A percentile compares a stretch with the other conserved stretches of the same genome.
These are phyloP conservation scores for Pomatorhinus ruficollis DNA, from an alignment of 2,113 vertebrate species.

Conservation along the genomic window DNA sequence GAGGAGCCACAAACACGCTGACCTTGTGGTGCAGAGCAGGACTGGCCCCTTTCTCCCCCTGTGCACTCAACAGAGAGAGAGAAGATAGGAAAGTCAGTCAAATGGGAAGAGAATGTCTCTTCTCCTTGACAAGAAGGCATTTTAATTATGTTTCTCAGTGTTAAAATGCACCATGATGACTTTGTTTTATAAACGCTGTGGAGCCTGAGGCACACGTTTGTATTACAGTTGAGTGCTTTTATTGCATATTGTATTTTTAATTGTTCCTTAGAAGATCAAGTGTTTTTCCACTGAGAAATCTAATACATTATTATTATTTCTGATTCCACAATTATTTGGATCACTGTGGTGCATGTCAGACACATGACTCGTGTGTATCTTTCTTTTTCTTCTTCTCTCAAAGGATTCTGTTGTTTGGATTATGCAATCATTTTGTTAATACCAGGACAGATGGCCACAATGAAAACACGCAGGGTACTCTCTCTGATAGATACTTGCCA, in stretches of 20 bases:
- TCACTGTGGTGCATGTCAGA: not conserved
- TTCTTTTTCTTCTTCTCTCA: constrained; percentile 25
- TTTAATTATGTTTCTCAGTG: not conserved
- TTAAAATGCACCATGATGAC: not conserved
- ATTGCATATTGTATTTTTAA: constrained; percentile 17
- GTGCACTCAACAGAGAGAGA: not conserved
- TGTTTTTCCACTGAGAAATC: constrained; percentile 24
- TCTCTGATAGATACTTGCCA: constrained; percentile 47
- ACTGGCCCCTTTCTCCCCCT: no score
- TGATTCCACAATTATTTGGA: constrained; percentile 35
- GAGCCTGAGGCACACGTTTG: not conserved
- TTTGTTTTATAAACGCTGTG: not conserved
- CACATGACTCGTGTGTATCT: not conserved
- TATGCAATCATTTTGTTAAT: constrained; percentile 59
- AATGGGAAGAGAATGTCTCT: not conserved
- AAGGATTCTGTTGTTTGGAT: constrained; percentile 43
- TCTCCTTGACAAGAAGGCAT: not conserved
- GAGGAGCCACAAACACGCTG: not conserved
- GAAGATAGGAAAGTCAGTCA: not conserved
- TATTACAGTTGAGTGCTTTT: not conserved
- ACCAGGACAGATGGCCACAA: constrained; percentile 55
- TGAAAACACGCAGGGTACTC: constrained; percentile 48
- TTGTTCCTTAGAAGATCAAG: not conserved
- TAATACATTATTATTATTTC: constrained; percentile 37
- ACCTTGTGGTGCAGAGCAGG: not conserved